Conservation (phyloP, 2,888 invertebrate genomes). For the Glaucopsyche alexis region DNA sequence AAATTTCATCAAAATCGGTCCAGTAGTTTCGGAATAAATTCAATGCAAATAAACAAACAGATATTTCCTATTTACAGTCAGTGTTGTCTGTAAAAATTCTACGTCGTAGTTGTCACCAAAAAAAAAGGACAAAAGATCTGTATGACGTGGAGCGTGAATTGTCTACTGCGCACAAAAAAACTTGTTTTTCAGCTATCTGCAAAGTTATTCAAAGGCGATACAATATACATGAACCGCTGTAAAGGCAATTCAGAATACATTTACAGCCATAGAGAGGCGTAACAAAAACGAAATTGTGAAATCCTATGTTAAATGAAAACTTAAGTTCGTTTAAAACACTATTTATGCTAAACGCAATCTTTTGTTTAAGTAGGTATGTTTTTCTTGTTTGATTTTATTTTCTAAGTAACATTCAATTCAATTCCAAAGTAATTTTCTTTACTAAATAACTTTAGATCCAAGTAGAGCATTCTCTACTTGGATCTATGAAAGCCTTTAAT, state of each 20-base stretch:
- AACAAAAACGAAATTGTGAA: background rate
- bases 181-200: conserved; percentile 29
- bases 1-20: too few relatives aligned
- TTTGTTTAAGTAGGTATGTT: too few relatives aligned
- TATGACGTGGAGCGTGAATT: conserved; percentile 28
- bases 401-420: background rate
- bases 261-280: background rate
- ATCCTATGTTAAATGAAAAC: background rate
- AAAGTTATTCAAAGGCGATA: conserved; percentile 27
- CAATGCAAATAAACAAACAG: too few relatives aligned
- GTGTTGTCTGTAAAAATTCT: background rate
- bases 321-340: background rate
- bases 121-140: conserved; percentile 29
- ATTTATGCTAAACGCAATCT: too few relatives aligned
- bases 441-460: too few relatives aligned
- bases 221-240: conserved; percentile 23
- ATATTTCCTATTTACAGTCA: too few relatives aligned
- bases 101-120: conserved; percentile 23
- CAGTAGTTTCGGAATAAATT: too few relatives aligned
- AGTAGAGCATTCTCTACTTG: background rate
- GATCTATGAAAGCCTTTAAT: background rate
- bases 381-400: background rate
- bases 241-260: background rate
- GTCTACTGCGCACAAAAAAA: conserved; percentile 32
- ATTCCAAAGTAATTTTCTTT: background rate